Percentiles rank a stretch among this genome's conserved stretches.
phyloP scores from a whole-genome alignment of 2,888 invertebrate genomes.

The Pardosa pseudoannulata region DNA sequence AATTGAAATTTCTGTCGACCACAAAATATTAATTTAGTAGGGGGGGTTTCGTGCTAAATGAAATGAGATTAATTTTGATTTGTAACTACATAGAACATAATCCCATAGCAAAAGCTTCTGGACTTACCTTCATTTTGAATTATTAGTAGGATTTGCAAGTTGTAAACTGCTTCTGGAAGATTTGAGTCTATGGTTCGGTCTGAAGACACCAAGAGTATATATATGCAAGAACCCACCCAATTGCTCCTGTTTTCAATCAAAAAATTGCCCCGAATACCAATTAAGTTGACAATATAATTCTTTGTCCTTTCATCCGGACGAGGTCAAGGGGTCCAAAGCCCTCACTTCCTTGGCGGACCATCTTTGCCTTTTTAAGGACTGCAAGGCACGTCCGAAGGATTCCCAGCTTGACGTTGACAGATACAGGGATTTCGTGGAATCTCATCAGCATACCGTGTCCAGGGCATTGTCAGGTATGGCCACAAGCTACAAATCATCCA shows the following conservation, averaged over 20 bases:
- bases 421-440: neutral
- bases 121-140: neutral
- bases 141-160: neutral
- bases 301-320: neutral
- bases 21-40: no score
- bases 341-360: conserved; percentile 14
- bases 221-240: neutral
- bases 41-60: no score
- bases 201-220: neutral
- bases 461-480: neutral
- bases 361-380: neutral
- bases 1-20: no score
- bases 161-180: neutral
- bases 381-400: conserved; percentile 1
- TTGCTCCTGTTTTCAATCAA: neutral
- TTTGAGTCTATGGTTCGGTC: neutral
- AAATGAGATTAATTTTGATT: no score
- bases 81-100: no score
- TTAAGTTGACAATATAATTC: conserved; percentile 6
- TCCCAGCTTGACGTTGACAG: neutral
- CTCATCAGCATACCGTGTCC: neutral
- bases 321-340: neutral
- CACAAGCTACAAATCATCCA: neutral
- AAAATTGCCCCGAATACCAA: conserved; percentile 4
- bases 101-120: no score